A percentile compares a stretch with the other conserved stretches of the same genome.
Conservation (phyloP, 2,113 vertebrate species). For the Colaptes auratus region DNA sequence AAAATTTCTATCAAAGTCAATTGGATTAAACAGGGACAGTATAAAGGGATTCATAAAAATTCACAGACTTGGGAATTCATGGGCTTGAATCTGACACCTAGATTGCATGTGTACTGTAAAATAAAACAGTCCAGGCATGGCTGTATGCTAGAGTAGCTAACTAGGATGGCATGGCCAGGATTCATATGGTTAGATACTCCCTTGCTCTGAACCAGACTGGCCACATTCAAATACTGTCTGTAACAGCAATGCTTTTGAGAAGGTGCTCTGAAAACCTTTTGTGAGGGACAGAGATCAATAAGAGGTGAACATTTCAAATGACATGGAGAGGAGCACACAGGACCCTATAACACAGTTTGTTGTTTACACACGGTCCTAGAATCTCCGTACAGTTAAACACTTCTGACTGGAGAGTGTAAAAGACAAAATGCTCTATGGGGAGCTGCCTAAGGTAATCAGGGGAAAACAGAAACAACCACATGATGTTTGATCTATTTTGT, state of each 20-base stretch:
- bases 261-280: background rate
- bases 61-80: background rate
- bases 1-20: background rate
- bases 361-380: background rate
- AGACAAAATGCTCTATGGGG: background rate
- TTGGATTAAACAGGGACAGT: background rate
- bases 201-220: background rate
- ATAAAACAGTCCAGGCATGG: background rate
- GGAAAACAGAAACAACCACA: background rate
- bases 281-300: background rate
- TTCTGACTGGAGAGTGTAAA: background rate
- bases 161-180: background rate
- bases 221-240: background rate
- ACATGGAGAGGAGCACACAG: background rate
- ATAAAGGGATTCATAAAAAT: slow-evolving; percentile 16
- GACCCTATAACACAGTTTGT: background rate
- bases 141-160: background rate
- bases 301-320: background rate
- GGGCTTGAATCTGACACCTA: slow-evolving; percentile 3
- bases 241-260: background rate
- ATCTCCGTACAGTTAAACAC: background rate
- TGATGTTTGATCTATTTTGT: background rate
- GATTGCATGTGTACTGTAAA: background rate
- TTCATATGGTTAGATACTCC: background rate
- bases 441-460: background rate